phyloP scores from a whole-genome alignment of 2,113 vertebrate species.

The Neopipo cinnamomea region DNA sequence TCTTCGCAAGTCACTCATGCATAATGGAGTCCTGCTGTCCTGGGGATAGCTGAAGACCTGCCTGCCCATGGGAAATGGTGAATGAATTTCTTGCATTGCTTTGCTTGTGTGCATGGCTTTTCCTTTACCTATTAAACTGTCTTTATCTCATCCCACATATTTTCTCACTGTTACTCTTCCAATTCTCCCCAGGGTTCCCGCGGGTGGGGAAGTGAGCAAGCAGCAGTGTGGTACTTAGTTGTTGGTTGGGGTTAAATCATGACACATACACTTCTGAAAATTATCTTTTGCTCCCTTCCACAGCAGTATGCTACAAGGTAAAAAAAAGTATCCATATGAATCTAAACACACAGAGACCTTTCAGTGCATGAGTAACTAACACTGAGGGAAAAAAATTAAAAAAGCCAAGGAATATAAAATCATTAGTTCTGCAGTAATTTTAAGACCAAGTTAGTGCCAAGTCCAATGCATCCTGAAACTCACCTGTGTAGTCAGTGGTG shows the following conservation, averaged over 20 bases:
- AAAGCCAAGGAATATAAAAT: not conserved
- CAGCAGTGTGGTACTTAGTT: not conserved
- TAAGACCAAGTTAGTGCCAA: not conserved
- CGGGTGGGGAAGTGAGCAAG: not conserved
- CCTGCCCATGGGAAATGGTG: not conserved
- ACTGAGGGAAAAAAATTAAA: not conserved
- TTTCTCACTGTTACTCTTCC: not conserved
- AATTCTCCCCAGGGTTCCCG: not conserved
- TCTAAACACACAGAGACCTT: not conserved
- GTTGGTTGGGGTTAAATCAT: not conserved
- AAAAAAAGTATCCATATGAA: not conserved
- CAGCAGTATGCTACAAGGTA: not conserved
- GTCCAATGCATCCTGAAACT: conserved; percentile 27
- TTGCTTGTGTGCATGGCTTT: not conserved
- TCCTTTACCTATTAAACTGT: not conserved
- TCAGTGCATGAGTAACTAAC: not conserved
- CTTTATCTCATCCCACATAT: not conserved
- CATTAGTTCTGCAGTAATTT: not conserved
- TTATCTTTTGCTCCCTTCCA: not conserved
- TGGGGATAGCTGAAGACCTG: not conserved
- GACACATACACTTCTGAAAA: not conserved
- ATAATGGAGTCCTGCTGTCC: not conserved
- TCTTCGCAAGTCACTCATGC: not conserved
- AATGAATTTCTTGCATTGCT: not conserved
- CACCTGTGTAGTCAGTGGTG: conserved; percentile 52